Conservation (phyloP, 2,888 invertebrate species). For the Pristionchus maxplancki region DNA sequence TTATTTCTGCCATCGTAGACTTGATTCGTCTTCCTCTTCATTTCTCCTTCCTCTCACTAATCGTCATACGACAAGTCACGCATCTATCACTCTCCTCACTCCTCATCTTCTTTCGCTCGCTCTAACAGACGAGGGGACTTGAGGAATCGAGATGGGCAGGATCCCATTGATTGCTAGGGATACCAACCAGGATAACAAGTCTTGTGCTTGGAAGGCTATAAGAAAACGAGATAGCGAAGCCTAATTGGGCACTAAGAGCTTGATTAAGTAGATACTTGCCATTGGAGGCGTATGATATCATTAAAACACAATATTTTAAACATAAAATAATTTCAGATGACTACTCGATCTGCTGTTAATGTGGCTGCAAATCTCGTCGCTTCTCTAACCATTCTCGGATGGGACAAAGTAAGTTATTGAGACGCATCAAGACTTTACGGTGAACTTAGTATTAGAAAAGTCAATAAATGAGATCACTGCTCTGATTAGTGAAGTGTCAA, state of each 20-base stretch:
- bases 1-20: not conserved
- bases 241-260: not conserved
- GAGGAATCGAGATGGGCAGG: not conserved
- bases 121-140: not conserved
- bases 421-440: too few species aligned
- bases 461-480: not conserved
- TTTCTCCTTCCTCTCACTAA: not conserved
- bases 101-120: not conserved
- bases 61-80: not conserved
- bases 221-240: not conserved
- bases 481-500: not conserved
- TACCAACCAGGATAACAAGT: not conserved
- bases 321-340: not conserved
- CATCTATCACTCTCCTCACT: not conserved
- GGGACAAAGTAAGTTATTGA: slow-evolving; percentile 25
- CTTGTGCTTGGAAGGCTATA: not conserved
- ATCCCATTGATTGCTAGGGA: not conserved
- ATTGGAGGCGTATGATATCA: not conserved
- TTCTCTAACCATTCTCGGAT: not conserved
- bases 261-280: not conserved
- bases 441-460: too few species aligned
- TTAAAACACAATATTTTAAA: not conserved
- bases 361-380: slow-evolving; percentile 13
- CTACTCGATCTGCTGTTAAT: slow-evolving; percentile 24
- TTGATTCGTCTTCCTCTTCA: not conserved